Evolutionary conservation across 2,113 vertebrate species (phyloP), one percentile per base, ranked within the genome.

Genomic region (Trochalopteron elliotii): DNA sequence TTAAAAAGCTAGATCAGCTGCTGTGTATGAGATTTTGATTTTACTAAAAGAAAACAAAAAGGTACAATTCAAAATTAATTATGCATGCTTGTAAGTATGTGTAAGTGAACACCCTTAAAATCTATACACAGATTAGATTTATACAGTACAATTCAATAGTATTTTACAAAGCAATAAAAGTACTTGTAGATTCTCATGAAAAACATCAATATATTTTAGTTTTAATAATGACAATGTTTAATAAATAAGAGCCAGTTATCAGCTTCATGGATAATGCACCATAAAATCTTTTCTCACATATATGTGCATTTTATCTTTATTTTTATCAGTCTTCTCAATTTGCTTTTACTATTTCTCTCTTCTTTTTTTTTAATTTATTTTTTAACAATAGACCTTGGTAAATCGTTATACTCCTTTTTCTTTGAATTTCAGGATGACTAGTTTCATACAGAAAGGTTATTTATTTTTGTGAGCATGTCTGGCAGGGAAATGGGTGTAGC

Each of bases 101-200:
- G 68, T 85, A 74, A 56, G 59, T 52, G 64, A 83, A 89, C 93
- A 94, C 77, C 40, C 96, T 97, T 97, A 97, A 97, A 98, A 97
- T 98, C 97, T 96, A 96, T 97, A 96, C 31, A 88, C 85, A 83
- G 83, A 97, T 98, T 96, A 97, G 90, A 97, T 98, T 98, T 97
- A 97, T 96, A 96, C 94, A 97, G 95, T 96, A 96, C 89, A 97
- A 97, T 98, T 98, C 97, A 98, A 97, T 98, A 97, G 82, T 95
- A 50, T 97, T 98, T 98, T 98, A 97, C 92, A 97, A 97, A 97
- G 93, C 95, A 96, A 97, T 98, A 97, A 97, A 98, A 97, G 83
- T 90, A 94, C 86, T 97, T 97, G 96, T 87, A 89, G 69, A 91
- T 92, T 97, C 93, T 97, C 93, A 96, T 97, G 96, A 96, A 98